Evolutionary conservation across 2,113 vertebrate species (phyloP), one percentile per base, ranked within the genome.

Genomic region (Crocuta crocuta): DNA sequence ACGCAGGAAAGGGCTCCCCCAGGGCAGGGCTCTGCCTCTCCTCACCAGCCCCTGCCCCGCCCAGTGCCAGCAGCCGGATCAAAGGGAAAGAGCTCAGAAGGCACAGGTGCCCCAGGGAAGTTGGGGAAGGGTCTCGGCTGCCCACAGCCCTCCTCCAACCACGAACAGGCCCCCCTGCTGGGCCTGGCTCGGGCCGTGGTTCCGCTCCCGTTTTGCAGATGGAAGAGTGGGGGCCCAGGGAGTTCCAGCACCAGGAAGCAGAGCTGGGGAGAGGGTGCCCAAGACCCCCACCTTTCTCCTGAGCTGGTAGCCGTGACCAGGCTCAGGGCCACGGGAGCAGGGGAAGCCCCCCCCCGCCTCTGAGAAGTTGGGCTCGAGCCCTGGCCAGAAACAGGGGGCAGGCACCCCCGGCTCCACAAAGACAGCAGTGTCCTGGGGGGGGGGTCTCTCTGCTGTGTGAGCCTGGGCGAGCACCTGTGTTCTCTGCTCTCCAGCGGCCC

Each of bases 1-100:
- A 97, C 97, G 88, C 96, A 97, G 95, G 68, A 97, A 97, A 97
- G 86, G 86, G 97, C 91, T 97, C 93, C 97, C 97, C 96, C 48
- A 95, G 95, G 97, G 96, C 76, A 95, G 63, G 87, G 85, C 73
- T 95, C 88, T 89, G 95, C 81, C 61, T 97, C 81, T 92, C 90
- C 68, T 96, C 81, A 53, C 35, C 84, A 89, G 89, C 66, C 95
- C 65, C 78, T 11, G 28, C 88, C 53, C 79, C 33, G 0, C 68
- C 74, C 85, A 70, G 58, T 71, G 68, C 78, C 58, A 11, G 1
- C 0, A 5, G 33, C 94, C 58, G 31, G 95, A 81, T 89, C 50
- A 93, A 88, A 96, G 35, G 33, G 43, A 81, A 71, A 80, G 65
- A 76, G 85, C 74, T 85, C n/a, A 31, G 61, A 84, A 97, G 55